Evolutionary conservation across 2,113 vertebrate genomes (phyloP).

Genomic region (Calyptommatus sinebrachiatus): DNA sequence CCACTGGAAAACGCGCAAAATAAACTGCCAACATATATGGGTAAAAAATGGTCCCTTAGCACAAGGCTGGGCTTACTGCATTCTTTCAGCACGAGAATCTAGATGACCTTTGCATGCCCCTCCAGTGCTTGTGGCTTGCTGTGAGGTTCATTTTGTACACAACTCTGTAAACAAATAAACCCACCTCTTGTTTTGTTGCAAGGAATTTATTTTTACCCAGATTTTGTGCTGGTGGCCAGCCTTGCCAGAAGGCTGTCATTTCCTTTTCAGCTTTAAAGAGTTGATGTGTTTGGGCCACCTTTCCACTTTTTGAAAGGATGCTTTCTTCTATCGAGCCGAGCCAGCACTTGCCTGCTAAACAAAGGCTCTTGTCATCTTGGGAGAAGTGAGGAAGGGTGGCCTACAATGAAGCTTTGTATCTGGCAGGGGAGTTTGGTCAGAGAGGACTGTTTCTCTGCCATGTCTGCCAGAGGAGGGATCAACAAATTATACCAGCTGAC

Average conservation of each 20-base stretch:
- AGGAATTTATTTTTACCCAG: neutral
- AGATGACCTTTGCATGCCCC: neutral
- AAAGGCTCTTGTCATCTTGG: slow-evolving; percentile 27
- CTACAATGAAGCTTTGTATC: slow-evolving; percentile 13
- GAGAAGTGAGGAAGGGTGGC: neutral
- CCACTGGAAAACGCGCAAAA: no score
- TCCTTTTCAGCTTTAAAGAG: neutral
- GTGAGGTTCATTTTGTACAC: neutral
- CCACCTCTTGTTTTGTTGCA: neutral
- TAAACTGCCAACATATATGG: no score
- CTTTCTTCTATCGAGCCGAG: neutral
- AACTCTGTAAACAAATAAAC: neutral
- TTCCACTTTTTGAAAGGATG: neutral
- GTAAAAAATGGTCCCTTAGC: no score
- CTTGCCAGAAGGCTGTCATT: neutral
- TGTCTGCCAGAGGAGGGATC: neutral
- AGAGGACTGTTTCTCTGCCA: neutral
- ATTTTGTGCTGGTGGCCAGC: neutral
- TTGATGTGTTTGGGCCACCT: neutral
- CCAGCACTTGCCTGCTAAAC: neutral
- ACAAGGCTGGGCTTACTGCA: no score
- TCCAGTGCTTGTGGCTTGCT: neutral
- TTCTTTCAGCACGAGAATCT: neutral
- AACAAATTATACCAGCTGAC: neutral
- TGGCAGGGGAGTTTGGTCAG: neutral